phyloP scores from a whole-genome alignment of 2,888 invertebrate species.

The Phaedon cochleariae region DNA sequence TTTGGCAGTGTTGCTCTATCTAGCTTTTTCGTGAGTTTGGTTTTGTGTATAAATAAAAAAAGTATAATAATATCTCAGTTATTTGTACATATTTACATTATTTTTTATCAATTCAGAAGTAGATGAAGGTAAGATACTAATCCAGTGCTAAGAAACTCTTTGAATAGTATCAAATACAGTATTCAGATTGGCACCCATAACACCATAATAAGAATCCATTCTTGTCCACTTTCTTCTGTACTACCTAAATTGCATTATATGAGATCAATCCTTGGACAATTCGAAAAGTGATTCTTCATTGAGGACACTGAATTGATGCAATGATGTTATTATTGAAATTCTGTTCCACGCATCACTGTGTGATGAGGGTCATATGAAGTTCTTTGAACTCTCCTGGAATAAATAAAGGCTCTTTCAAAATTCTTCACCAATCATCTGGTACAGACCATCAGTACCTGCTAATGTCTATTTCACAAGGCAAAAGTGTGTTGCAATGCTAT shows the following conservation, averaged over 20 bases:
- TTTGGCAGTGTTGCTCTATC: neutral
- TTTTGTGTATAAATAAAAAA: conserved; percentile 55
- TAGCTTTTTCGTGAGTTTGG: conserved; percentile 54
- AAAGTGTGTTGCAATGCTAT: neutral
- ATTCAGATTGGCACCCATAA: neutral
- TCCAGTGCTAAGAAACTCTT: neutral
- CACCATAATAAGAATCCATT: neutral
- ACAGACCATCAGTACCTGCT: neutral
- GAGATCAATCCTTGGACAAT: neutral
- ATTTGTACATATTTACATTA: conserved; percentile 57
- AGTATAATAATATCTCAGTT: conserved; percentile 39
- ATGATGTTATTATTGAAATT: neutral
- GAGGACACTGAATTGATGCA: neutral
- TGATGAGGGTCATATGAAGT: neutral
- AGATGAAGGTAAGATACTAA: conserved; percentile 58
- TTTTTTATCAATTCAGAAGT: conserved; percentile 56
- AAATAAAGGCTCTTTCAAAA: neutral
- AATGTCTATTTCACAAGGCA: neutral
- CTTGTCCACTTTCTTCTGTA: neutral
- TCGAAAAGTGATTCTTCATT: neutral
- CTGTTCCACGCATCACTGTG: neutral
- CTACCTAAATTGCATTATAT: neutral
- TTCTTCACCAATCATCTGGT: neutral
- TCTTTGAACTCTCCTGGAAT: neutral
- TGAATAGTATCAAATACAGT: neutral